Evolutionary conservation across 2,113 vertebrate species (phyloP).

Genomic region (Phalacrocorax carbo): DNA sequence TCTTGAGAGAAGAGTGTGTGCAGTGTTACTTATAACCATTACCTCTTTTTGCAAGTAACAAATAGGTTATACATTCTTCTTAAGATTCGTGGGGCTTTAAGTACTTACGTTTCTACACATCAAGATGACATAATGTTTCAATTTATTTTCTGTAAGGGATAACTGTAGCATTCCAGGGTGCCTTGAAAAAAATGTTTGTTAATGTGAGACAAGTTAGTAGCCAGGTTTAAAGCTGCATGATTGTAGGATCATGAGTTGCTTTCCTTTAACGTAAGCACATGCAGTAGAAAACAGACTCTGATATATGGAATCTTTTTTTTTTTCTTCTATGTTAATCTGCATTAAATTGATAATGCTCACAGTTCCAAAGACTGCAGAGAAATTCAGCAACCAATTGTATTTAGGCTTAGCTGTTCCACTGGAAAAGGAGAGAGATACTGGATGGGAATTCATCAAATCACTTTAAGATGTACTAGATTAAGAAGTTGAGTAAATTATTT

Average conservation of each 20-base stretch:
- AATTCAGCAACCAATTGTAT: neutral
- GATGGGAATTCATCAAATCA: neutral
- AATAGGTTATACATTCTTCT: neutral
- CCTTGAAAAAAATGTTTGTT: neutral
- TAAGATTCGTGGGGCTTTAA: neutral
- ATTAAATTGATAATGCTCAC: neutral
- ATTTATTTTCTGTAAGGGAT: constrained; percentile 23
- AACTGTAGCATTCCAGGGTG: neutral
- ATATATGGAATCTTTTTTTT: neutral
- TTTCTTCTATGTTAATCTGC: neutral
- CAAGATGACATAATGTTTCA: neutral
- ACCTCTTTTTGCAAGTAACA: constrained; percentile 20
- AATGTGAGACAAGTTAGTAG: neutral
- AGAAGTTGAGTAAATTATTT: neutral
- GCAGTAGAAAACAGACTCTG: neutral
- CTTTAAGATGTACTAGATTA: neutral
- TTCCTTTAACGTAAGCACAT: neutral
- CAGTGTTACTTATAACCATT: constrained; percentile 24
- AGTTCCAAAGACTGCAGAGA: neutral
- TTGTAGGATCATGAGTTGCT: neutral
- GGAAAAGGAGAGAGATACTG: neutral
- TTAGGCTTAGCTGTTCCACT: neutral
- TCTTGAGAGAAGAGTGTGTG: neutral
- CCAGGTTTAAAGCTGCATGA: neutral
- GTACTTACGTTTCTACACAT: neutral